Conservation (phyloP, 2,113 vertebrate genomes). For the Madoqua kirkii region DNA sequence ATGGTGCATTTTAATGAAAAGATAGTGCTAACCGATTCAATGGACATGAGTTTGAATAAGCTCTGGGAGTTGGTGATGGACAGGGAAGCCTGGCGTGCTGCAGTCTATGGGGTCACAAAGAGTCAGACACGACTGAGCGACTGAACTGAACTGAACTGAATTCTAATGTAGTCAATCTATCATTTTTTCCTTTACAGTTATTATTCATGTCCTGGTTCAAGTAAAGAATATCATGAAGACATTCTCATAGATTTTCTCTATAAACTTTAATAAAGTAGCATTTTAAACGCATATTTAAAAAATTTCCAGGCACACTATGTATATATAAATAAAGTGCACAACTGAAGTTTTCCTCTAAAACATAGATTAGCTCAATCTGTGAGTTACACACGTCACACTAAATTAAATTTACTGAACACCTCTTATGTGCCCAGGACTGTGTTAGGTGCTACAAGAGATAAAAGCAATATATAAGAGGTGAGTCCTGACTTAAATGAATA, state of each 20-base stretch:
- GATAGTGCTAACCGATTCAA: not conserved
- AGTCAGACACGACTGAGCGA: not conserved
- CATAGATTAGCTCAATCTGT: not conserved
- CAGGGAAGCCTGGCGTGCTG: not conserved
- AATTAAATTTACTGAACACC: not conserved
- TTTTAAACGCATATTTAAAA: slow-evolving; percentile 16
- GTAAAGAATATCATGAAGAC: not conserved
- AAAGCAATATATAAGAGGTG: not conserved
- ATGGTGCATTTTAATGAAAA: slow-evolving; percentile 9
- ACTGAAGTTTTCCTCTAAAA: slow-evolving; percentile 9
- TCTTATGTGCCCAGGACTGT: not conserved
- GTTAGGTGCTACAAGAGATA: not conserved
- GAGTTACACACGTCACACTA: not conserved
- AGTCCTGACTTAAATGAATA: not conserved
- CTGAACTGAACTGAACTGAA: not conserved
- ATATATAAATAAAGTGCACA: slow-evolving; percentile 9
- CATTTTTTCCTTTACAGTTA: not conserved
- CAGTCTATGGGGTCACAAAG: not conserved
- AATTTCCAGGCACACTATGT: not conserved
- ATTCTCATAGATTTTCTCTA: not conserved
- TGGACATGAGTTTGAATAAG: not conserved
- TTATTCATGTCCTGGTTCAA: not conserved
- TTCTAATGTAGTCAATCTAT: not conserved
- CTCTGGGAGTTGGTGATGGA: not conserved
- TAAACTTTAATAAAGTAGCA: not conserved